Conservation (phyloP, 2,888 invertebrate species). For the Clivina fossor region DNA sequence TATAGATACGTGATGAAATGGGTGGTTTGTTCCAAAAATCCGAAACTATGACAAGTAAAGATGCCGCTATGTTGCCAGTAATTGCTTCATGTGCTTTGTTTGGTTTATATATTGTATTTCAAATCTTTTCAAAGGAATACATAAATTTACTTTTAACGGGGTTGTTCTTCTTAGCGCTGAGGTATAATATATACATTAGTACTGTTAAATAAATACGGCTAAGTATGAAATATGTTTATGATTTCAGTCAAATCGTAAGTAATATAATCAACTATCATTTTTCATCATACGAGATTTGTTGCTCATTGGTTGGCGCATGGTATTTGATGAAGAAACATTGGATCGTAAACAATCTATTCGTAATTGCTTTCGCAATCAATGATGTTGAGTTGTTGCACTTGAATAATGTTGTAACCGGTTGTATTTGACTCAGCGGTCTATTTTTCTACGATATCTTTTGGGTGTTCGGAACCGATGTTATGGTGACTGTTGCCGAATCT, state of each 20-base stretch:
- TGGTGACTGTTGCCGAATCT: constrained; percentile 98
- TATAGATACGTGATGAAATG: too few species aligned
- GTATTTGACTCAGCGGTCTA: constrained; percentile 91
- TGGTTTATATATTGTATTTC: constrained; percentile 88
- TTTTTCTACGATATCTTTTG: constrained; percentile 99
- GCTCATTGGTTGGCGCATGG: constrained; percentile 87
- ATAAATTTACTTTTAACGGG: constrained; percentile 91
- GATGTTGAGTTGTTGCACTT: constrained; percentile 96
- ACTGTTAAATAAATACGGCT: too few species aligned
- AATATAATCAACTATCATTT: constrained; percentile 88
- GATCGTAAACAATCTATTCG: constrained; percentile 99
- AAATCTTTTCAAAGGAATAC: constrained; percentile 95
- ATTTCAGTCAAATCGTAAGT: constrained; percentile 77
- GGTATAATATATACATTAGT: too few species aligned
- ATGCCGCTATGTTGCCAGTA: constrained; percentile 96
- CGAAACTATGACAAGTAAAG: constrained; percentile 89
- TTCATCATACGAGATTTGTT: constrained; percentile 86
- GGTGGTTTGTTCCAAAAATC: too few species aligned
- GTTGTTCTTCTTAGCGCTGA: constrained; percentile 95
- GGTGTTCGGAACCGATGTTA: constrained; percentile 99
- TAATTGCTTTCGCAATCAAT: constrained; percentile 96
- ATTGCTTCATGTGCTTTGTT: constrained; percentile 94
- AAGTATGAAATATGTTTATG: not conserved
- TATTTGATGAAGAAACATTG: constrained; percentile 97
- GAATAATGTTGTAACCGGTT: constrained; percentile 92